These are phyloP conservation scores for Poecilia latipinna DNA, from an alignment of 2,113 vertebrate genomes.

Conservation along the genomic window DNA sequence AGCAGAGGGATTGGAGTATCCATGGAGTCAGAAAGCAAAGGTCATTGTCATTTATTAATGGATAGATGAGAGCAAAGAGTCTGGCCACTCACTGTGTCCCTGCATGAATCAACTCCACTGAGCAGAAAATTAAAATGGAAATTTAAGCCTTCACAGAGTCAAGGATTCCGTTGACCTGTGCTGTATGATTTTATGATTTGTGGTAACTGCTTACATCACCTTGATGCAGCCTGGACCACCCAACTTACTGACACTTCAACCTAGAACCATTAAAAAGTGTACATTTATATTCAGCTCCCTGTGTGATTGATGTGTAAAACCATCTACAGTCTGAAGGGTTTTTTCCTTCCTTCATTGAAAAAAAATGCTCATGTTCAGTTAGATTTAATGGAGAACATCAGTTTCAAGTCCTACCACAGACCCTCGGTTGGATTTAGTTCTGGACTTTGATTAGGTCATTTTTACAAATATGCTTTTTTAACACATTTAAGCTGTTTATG, in stretches of 20 bases:
- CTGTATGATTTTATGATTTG: slow-evolving; percentile 31
- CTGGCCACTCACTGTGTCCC: slow-evolving; percentile 46
- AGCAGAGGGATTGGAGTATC: not conserved
- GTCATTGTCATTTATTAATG: slow-evolving; percentile 16
- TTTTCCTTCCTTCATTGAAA: too few species aligned
- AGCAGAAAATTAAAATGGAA: slow-evolving; percentile 80
- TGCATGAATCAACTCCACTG: slow-evolving; percentile 74
- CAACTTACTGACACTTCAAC: not conserved
- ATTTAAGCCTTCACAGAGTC: slow-evolving; percentile 68
- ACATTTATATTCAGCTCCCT: too few species aligned
- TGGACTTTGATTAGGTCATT: too few species aligned
- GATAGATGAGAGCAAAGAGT: slow-evolving; percentile 3
- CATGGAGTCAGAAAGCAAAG: slow-evolving; percentile 21
- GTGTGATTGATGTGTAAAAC: too few species aligned
- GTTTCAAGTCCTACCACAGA: too few species aligned
- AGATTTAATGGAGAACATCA: too few species aligned
- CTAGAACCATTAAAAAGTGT: too few species aligned
- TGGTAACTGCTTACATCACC: slow-evolving; percentile 21
- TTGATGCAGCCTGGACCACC: not conserved
- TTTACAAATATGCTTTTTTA: too few species aligned
- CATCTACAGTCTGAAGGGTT: too few species aligned
- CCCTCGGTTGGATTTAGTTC: too few species aligned
- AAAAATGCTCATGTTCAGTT: too few species aligned
- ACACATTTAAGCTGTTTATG: too few species aligned
- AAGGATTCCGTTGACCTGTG: slow-evolving; percentile 31